A percentile compares a stretch with the other conserved stretches of the same genome.
phyloP scores from a whole-genome alignment of 2,888 invertebrate species.

The Nasonovia ribisnigri region DNA sequence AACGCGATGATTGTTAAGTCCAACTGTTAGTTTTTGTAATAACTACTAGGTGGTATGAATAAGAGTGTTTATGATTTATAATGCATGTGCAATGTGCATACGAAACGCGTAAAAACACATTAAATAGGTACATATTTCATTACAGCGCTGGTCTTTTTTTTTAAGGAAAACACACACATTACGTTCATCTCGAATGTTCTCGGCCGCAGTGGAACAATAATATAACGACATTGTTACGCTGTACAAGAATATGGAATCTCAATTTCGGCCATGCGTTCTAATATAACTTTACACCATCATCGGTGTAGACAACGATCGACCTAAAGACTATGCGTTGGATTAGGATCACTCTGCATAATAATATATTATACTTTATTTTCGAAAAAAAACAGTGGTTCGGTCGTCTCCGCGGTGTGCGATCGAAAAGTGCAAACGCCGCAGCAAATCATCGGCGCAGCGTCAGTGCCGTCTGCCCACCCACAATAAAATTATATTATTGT shows the following conservation, averaged over 20 bases:
- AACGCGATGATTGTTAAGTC: not conserved
- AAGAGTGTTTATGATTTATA: not conserved
- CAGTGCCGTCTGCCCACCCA: not conserved
- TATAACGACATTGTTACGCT: not conserved
- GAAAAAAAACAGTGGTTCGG: not conserved
- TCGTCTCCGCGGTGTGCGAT: not conserved
- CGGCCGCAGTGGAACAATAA: not conserved
- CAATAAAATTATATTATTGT: not conserved
- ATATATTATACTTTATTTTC: too few relatives aligned
- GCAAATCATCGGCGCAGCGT: not conserved
- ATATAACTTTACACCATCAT: not conserved
- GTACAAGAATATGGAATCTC: not conserved
- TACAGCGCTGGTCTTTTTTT: not conserved
- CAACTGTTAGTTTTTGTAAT: not conserved
- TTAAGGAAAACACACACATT: not conserved
- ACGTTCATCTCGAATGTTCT: not conserved
- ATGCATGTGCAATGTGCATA: too few relatives aligned
- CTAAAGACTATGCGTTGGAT: not conserved
- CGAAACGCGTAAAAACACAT: not conserved
- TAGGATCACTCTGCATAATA: not conserved
- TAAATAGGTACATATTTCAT: not conserved
- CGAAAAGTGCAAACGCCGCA: constrained; percentile 4
- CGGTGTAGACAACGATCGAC: not conserved
- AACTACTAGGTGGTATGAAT: not conserved
- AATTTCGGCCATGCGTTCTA: not conserved